phyloP scores from a whole-genome alignment of 2,113 vertebrate genomes.

The Hoplias malabaricus region DNA sequence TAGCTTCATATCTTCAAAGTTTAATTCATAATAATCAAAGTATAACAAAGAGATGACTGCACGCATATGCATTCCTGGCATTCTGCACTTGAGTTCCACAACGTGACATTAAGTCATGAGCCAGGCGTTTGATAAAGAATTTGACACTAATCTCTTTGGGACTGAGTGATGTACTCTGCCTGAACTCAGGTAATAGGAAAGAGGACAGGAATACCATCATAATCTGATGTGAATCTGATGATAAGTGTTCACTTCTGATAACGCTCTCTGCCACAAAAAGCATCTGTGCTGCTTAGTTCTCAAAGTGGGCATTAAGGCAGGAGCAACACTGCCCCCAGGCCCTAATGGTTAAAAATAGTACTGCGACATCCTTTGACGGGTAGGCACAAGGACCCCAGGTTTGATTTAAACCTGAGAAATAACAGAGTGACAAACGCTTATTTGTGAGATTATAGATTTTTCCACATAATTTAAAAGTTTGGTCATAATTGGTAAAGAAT shows the following conservation, averaged over 20 bases:
- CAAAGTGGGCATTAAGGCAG: neutral
- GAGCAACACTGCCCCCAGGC: constrained; percentile 22
- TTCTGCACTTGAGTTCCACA: no score
- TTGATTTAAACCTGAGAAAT: neutral
- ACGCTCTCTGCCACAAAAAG: neutral
- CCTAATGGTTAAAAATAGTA: neutral
- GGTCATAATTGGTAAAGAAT: no score
- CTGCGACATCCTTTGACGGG: neutral
- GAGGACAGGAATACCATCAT: neutral
- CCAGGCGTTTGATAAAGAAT: neutral
- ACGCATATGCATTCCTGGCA: neutral
- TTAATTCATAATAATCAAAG: neutral
- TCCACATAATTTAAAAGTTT: no score
- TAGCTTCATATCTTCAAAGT: no score
- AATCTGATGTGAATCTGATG: neutral
- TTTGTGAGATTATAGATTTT: no score
- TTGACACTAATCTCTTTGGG: neutral
- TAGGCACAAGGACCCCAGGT: neutral
- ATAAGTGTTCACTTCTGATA: neutral
- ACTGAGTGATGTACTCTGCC: neutral
- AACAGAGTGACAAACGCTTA: neutral
- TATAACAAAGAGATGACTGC: neutral
- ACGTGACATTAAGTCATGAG: neutral
- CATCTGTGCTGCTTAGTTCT: neutral
- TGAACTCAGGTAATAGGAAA: neutral